phyloP scores from a whole-genome alignment of 1,140 invertebrate genomes.

The Penaeus indicus region DNA sequence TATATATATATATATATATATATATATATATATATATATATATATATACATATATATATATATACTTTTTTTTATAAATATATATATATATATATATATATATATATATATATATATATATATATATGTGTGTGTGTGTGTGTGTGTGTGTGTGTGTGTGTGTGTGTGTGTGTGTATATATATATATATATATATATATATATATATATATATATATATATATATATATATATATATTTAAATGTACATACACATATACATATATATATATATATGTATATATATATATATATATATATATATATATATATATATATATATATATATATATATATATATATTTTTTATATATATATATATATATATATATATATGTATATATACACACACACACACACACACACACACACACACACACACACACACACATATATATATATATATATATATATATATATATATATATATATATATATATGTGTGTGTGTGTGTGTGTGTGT shows the following conservation, averaged over 20 bases:
- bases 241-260: no score
- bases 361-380: not conserved
- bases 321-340: no score
- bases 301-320: no score
- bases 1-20: no score
- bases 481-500: not conserved
- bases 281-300: no score
- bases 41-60: slow-evolving; percentile 10
- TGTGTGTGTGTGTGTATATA: no score
- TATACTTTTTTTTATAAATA: not conserved
- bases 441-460: not conserved
- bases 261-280: no score
- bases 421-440: not conserved
- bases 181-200: no score
- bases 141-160: not conserved
- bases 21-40: slow-evolving; percentile 14
- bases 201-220: no score
- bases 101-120: slow-evolving; percentile 17
- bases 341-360: no score
- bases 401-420: not conserved
- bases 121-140: not conserved
- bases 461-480: not conserved
- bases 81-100: not conserved
- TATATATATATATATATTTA: no score
- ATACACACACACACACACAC: not conserved